These are phyloP conservation scores for Pomacea maculata DNA, from an alignment of 1,140 invertebrate genomes.

Conservation along the genomic window DNA sequence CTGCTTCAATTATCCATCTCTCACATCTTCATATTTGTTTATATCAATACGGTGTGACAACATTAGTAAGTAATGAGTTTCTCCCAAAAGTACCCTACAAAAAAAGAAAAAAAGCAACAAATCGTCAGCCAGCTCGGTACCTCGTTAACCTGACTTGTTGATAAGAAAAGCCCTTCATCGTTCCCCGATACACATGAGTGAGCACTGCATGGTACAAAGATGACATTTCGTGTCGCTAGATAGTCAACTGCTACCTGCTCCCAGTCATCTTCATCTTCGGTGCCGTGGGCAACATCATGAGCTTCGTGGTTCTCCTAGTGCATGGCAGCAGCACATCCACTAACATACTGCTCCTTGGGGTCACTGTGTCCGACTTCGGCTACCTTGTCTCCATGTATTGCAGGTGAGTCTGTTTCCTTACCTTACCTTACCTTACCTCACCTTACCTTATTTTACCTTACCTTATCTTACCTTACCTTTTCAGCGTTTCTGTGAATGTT, in stretches of 20 bases:
- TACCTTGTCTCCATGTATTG: slow-evolving; percentile 28
- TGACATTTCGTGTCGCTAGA: not conserved
- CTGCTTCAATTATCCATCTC: not conserved
- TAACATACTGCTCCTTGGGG: slow-evolving; percentile 30
- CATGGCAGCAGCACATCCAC: slow-evolving; percentile 25
- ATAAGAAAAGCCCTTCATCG: not conserved
- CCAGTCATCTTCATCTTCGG: slow-evolving; percentile 32
- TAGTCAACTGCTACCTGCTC: slow-evolving; percentile 30
- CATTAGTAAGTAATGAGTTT: too few relatives aligned
- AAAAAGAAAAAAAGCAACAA: too few relatives aligned
- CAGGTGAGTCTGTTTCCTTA: not conserved
- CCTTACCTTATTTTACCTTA: not conserved
- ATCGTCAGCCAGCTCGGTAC: not conserved
- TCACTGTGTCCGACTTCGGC: slow-evolving; percentile 33
- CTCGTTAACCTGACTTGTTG: not conserved
- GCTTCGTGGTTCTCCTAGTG: slow-evolving; percentile 27
- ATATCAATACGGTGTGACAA: not conserved
- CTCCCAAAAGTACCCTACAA: not conserved
- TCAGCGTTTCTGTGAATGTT: not conserved
- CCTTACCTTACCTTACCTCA: too few relatives aligned
- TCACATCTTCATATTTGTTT: not conserved
- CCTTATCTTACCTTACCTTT: not conserved
- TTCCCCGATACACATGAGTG: not conserved
- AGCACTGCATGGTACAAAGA: not conserved
- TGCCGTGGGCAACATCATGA: slow-evolving; percentile 30